phyloP scores from a whole-genome alignment of 2,888 invertebrate species.

The Callyntrura sp. region DNA sequence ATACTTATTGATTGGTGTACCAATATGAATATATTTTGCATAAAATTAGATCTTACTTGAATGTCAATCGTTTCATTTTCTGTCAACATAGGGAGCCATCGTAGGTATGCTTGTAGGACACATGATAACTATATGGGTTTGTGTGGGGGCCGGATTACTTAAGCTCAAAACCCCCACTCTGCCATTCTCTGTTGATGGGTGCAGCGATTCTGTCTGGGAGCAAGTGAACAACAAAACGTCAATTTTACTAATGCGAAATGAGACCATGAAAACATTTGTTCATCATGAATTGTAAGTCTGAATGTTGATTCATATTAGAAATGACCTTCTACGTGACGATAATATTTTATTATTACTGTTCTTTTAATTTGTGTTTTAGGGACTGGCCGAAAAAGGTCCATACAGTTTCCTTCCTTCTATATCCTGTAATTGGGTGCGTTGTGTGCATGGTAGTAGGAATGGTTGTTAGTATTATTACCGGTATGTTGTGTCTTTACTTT shows the following conservation, averaged over 20 bases:
- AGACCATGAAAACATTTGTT: neutral
- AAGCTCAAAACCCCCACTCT: slow-evolving; percentile 77
- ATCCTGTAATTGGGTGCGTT: slow-evolving; percentile 77
- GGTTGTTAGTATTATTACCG: slow-evolving; percentile 74
- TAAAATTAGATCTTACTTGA: too few relatives aligned
- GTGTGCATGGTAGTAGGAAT: slow-evolving; percentile 75
- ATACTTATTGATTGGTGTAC: too few relatives aligned
- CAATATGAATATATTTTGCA: too few relatives aligned
- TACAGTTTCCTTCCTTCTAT: slow-evolving; percentile 78
- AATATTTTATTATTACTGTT: slow-evolving; percentile 1
- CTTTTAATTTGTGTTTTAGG: slow-evolving; percentile 29
- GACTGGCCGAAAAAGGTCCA: slow-evolving; percentile 78
- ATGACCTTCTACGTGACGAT: too few relatives aligned
- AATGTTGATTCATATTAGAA: slow-evolving; percentile 18
- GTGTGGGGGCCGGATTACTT: slow-evolving; percentile 78
- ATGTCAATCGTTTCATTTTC: neutral
- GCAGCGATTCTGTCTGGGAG: slow-evolving; percentile 74
- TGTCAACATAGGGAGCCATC: slow-evolving; percentile 88
- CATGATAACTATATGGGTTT: slow-evolving; percentile 85
- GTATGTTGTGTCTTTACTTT: too few relatives aligned
- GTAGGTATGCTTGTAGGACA: slow-evolving; percentile 92
- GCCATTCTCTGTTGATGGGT: slow-evolving; percentile 79
- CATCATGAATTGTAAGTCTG: slow-evolving; percentile 8
- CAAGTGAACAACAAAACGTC: slow-evolving; percentile 36
- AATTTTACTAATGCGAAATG: slow-evolving; percentile 4